Evolutionary conservation across 2,888 invertebrate species (phyloP).

Genomic region (Erannis defoliaria): DNA sequence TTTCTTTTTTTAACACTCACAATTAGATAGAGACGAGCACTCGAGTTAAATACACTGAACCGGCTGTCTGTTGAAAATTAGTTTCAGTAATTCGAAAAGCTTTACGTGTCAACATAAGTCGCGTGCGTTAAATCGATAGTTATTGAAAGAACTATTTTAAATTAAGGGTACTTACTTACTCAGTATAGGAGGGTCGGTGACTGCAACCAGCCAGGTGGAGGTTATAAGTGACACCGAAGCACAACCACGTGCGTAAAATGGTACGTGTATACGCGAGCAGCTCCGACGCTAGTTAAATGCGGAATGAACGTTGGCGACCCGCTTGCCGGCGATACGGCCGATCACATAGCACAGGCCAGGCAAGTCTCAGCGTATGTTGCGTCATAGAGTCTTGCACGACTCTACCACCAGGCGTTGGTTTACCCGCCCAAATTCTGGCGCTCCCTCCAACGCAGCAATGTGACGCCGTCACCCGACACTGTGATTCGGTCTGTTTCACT

Average conservation of each 20-base stretch:
- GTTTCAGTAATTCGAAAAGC: constrained; percentile 30
- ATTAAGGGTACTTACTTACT: constrained; percentile 31
- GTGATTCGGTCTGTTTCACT: constrained; percentile 18
- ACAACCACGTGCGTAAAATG: constrained; percentile 77
- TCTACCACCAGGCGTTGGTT: constrained; percentile 4
- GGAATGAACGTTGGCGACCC: constrained; percentile 64
- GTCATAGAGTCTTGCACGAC: constrained; percentile 49
- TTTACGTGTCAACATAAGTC: constrained; percentile 18
- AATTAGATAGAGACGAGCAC: constrained; percentile 17
- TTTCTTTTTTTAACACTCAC: constrained; percentile 25
- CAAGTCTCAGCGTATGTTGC: constrained; percentile 63
- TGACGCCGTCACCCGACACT: constrained; percentile 8
- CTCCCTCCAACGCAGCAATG: background rate
- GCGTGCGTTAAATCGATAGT: background rate
- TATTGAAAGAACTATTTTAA: background rate
- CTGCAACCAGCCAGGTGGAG: constrained; percentile 52
- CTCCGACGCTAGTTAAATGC: constrained; percentile 67
- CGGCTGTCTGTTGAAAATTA: constrained; percentile 18
- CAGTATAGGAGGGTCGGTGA: constrained; percentile 1
- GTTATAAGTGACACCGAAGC: constrained; percentile 67
- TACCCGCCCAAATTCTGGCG: constrained; percentile 25
- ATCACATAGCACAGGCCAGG: constrained; percentile 50
- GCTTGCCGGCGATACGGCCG: constrained; percentile 25
- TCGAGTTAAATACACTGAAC: constrained; percentile 11
- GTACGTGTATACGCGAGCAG: constrained; percentile 62